Evolutionary conservation across 2,797 vertebrate genomes (phyloP).

Genomic region (Cynopterus sphinx): DNA sequence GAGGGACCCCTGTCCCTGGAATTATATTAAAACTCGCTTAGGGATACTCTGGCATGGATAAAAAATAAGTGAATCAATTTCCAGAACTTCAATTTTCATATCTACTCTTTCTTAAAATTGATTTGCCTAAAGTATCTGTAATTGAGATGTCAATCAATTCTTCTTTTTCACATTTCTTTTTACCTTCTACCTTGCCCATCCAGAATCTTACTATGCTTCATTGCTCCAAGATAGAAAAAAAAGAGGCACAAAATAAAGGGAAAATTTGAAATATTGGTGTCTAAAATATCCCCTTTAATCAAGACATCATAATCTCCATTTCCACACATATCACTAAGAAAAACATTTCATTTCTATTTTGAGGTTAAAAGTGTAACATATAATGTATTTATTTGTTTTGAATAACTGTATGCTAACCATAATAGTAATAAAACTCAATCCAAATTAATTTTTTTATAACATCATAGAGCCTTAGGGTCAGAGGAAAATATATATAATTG

Average conservation of each 20-base stretch:
- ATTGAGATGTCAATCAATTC: background rate
- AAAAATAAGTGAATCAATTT: background rate
- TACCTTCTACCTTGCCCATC: background rate
- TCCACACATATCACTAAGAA: background rate
- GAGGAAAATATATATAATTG: background rate
- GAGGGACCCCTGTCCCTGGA: background rate
- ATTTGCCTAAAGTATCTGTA: background rate
- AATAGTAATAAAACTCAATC: background rate
- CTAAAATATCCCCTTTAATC: background rate
- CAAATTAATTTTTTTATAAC: background rate
- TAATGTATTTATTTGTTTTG: background rate
- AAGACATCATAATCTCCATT: background rate
- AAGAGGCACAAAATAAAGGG: background rate
- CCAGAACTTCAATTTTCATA: background rate
- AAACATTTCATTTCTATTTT: background rate
- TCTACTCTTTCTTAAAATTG: background rate
- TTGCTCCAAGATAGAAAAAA: background rate
- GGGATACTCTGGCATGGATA: background rate
- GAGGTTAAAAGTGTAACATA: background rate
- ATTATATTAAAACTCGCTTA: background rate
- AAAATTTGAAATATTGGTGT: background rate
- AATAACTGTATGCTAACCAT: background rate
- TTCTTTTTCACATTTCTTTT: background rate
- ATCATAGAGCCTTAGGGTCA: background rate
- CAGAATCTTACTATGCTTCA: background rate